Evolutionary conservation across 2,113 vertebrate genomes (phyloP), one percentile per base, ranked within the genome.

Genomic region (Equus quagga): DNA sequence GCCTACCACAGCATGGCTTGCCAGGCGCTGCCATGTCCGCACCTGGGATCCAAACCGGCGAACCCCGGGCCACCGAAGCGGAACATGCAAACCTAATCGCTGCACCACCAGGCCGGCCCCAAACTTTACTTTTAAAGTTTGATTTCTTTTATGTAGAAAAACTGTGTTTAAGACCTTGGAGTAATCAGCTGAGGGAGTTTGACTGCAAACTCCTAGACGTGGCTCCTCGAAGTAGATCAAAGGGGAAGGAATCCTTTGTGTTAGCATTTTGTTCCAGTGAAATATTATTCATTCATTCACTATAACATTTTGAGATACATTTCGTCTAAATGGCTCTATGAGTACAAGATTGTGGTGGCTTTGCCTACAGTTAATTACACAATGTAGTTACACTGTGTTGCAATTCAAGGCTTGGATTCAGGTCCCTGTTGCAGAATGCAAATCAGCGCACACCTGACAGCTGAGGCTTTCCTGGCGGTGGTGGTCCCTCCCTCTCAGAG

Each of bases 321-420:
- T 95, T 9, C 13, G 19, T 26, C 36, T 79, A 81, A 96, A 96
- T 89, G 49, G 75, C 14, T 18, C 44, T 76, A 8, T 75, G 41
- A 97, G n/a, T 60, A 41, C 87, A 79, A 89, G 49, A 41, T 96
- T 78, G 60, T n/a, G 62, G 81, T 56, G 92, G 60, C 33, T 82
- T 90, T 88, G 36, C 91, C n/a, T 19, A 18, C 82, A 96, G 85
- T 70, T 51, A 31, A 94, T 62, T 81, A 65, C 62, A 92, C 81
- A 90, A 70, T 41, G 60, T 65, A 93, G 93, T 84, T 60, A 76
- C 90, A 62, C 9, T 85, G 0, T 9, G 81, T 33, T 94, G 80
- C 56, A 96, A 93, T 90, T 56, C 92, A 93, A 33, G 70, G 91
- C 94, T 86, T 51, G 36, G 79, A 85, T 83, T 89, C 44, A 88